Conservation (phyloP, 2,888 invertebrate genomes). For the Teinopalpus imperialis region DNA sequence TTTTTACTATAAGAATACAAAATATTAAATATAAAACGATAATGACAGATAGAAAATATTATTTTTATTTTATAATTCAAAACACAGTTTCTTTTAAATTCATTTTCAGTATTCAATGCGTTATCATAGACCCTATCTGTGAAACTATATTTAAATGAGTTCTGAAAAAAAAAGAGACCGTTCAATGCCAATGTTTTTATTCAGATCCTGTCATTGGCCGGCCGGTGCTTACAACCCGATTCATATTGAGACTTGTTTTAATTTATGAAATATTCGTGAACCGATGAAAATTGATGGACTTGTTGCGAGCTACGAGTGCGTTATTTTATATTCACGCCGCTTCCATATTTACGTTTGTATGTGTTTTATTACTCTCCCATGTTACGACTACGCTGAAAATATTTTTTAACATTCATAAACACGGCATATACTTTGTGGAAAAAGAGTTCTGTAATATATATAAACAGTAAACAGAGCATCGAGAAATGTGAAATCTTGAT, state of each 20-base stretch:
- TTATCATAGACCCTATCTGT: conserved; percentile 1
- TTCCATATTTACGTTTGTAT: conserved; percentile 8
- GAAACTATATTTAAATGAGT: conserved; percentile 13
- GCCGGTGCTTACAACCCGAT: conserved; percentile 16
- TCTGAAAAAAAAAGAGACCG: conserved; percentile 13
- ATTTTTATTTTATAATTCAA: too few species aligned
- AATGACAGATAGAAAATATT: too few species aligned
- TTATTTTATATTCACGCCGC: not conserved
- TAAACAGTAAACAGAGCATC: too few species aligned
- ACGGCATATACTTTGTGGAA: too few species aligned
- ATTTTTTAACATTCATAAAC: too few species aligned
- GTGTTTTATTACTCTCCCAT: conserved; percentile 1
- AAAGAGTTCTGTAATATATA: too few species aligned
- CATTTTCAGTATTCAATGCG: conserved; percentile 2
- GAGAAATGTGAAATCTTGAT: too few species aligned
- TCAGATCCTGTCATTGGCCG: conserved; percentile 21
- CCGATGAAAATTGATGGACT: conserved; percentile 23
- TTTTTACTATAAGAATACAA: too few species aligned
- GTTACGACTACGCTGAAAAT: not conserved
- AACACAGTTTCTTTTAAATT: too few species aligned
- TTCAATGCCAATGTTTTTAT: conserved; percentile 21
- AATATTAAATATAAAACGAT: too few species aligned
- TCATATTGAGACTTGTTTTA: conserved; percentile 25
- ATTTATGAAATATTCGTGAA: conserved; percentile 24
- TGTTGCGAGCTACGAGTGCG: conserved; percentile 2